Conservation (phyloP, 1,140 invertebrate genomes). For the Drosophila sulfurigaster region DNA sequence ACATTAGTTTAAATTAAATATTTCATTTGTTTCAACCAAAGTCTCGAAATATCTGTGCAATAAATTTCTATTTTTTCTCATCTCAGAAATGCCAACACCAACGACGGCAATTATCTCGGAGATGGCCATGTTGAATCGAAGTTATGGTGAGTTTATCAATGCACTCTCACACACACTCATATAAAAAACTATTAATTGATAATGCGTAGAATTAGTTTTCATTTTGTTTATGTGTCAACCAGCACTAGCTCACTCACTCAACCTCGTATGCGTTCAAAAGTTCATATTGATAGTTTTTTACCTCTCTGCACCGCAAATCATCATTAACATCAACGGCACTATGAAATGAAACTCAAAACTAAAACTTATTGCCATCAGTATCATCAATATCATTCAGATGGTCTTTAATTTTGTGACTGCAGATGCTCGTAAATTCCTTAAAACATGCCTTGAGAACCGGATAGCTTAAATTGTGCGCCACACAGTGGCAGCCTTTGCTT, state of each 20-base stretch:
- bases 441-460: not conserved
- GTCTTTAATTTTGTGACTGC: conserved; percentile 5
- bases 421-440: conserved; percentile 2
- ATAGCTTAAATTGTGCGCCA: not conserved
- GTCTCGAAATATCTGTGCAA: not conserved
- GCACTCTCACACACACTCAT: too few relatives aligned
- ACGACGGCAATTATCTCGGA: conserved; percentile 88
- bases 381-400: conserved; percentile 6
- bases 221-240: conserved; percentile 7
- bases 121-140: conserved; percentile 77
- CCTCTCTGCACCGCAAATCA: conserved; percentile 74
- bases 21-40: too few relatives aligned
- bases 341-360: conserved; percentile 16
- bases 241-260: conserved; percentile 53
- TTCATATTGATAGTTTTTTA: conserved; percentile 49
- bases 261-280: conserved; percentile 51
- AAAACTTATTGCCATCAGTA: not conserved
- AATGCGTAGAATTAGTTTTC: not conserved
- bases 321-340: conserved; percentile 62
- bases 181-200: not conserved
- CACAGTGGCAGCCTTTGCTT: not conserved
- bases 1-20: too few relatives aligned
- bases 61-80: conserved; percentile 33
- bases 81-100: conserved; percentile 89
- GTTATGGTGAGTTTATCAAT: conserved; percentile 66